Percentiles rank a stretch among this genome's conserved stretches.
phyloP scores from a whole-genome alignment of 2,113 vertebrate genomes.

The Gulo gulo region DNA sequence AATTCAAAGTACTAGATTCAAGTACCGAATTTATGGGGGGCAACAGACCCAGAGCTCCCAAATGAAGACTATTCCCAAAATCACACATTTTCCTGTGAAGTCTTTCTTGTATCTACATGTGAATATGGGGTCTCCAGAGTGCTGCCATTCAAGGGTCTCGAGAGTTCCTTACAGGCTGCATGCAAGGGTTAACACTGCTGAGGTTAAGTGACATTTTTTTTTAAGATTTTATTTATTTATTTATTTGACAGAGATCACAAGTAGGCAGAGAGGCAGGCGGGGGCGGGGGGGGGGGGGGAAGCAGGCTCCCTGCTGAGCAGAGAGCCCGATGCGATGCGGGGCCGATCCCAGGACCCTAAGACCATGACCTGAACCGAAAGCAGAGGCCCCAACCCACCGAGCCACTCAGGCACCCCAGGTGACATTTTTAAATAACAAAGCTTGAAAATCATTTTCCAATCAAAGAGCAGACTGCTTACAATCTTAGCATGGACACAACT shows the following conservation, averaged over 20 bases:
- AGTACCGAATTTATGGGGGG: not conserved
- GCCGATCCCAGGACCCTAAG: too few species aligned
- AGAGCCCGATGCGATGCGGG: too few species aligned
- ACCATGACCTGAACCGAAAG: too few species aligned
- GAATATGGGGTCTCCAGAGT: not conserved
- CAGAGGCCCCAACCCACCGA: too few species aligned
- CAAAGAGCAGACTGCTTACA: not conserved
- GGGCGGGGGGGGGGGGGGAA: too few species aligned
- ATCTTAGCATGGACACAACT: not conserved
- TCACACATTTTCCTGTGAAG: not conserved
- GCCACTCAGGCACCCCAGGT: not conserved
- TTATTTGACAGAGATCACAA: too few species aligned
- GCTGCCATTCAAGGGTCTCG: not conserved
- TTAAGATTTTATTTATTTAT: too few species aligned
- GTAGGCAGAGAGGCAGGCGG: too few species aligned
- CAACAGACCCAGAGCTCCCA: not conserved
- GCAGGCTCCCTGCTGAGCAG: too few species aligned
- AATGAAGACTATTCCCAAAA: not conserved
- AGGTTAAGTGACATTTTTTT: not conserved
- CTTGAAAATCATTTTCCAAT: not conserved
- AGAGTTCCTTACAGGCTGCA: not conserved
- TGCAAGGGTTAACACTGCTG: not conserved
- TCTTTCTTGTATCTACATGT: not conserved
- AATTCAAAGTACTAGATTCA: not conserved
- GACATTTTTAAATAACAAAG: not conserved